Conservation (phyloP, 2,888 invertebrate species). For the Caenorhabditis angaria region DNA sequence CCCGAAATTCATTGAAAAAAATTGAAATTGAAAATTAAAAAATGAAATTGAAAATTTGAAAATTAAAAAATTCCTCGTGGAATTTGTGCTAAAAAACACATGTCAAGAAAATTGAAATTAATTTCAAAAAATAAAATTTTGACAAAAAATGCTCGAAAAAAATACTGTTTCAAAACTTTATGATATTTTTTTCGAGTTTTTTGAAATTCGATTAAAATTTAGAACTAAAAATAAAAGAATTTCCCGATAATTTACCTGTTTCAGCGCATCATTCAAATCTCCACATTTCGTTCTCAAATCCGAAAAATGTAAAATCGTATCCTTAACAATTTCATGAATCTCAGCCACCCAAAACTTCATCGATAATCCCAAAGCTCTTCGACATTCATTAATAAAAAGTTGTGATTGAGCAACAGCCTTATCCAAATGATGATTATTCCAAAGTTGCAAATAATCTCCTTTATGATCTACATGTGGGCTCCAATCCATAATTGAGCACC, state of each 20-base stretch:
- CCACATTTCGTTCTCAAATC: slow-evolving; percentile 71
- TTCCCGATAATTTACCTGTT: slow-evolving; percentile 68
- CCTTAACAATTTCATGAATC: slow-evolving; percentile 72
- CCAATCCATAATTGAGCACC: slow-evolving; percentile 73
- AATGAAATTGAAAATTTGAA: too few species aligned
- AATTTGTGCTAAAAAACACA: too few species aligned
- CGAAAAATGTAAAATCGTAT: slow-evolving; percentile 72
- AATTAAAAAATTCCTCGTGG: too few species aligned
- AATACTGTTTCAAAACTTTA: too few species aligned
- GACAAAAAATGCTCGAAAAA: too few species aligned
- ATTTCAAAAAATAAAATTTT: too few species aligned
- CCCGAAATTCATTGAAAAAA: too few species aligned
- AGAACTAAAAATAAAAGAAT: too few species aligned
- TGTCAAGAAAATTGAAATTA: too few species aligned
- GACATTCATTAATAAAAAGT: slow-evolving; percentile 72
- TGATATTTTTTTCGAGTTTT: too few species aligned
- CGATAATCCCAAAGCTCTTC: slow-evolving; percentile 71
- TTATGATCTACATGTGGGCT: slow-evolving; percentile 71
- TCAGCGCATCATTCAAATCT: slow-evolving; percentile 72
- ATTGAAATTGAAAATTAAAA: too few species aligned
- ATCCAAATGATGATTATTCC: slow-evolving; percentile 72
- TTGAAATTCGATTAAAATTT: too few species aligned
- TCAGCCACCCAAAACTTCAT: slow-evolving; percentile 73
- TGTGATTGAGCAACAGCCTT: slow-evolving; percentile 72
- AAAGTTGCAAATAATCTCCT: slow-evolving; percentile 71